Base-by-base conservation (phyloP, 1,140 invertebrate species). In the Sitobion miscanthi region DNA sequence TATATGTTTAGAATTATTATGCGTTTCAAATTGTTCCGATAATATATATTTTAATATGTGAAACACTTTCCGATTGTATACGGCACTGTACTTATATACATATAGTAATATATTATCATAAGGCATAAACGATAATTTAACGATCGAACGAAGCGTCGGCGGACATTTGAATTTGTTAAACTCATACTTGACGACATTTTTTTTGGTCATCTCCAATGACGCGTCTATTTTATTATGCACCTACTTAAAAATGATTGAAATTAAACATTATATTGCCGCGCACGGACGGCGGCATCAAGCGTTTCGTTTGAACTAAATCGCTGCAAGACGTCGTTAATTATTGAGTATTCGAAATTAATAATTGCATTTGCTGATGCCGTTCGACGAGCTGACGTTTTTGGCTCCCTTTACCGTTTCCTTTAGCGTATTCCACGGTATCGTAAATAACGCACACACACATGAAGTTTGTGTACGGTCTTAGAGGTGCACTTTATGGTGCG, bases 321-420 rank as follows among this genome's bases (percentile, higher is more conserved):
- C 30, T 30, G 14, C 62, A n/a, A 69, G 11, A 69, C 30, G n/a
- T 42, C 42, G 11, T n/a, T n/a, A 77, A n/a, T 77, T 77, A 30
- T 77, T 35, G 62, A 77, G 62, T 77, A 77, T 77, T 77, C 62
- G n/a, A 35, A 77, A 77, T n/a, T 77, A 77, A 77, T 35, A 77
- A 77, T 77, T 77, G 17, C 14, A 77, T 77, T 77, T 77, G 62
- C 4, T 20, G 30, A 77, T 77, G 14, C 62, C 23, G 3, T 52
- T 87, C 47, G 86, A 87, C 45, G 25, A 45, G 11, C 30, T 47
- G n/a, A 87, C 86, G 14, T 6, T 49, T n/a, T 87, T 47, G 86
- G 86, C 45, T 47, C 42, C 45, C 11, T 87, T 87, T 87, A 69
- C 25, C 30, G 30, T 69, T 69, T 69, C 11, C 25, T 30, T 6